A percentile compares a stretch with the other conserved stretches of the same genome.
Evolutionary conservation across 1,140 invertebrate genomes (phyloP).

Genomic region (Papilio dardanus): DNA sequence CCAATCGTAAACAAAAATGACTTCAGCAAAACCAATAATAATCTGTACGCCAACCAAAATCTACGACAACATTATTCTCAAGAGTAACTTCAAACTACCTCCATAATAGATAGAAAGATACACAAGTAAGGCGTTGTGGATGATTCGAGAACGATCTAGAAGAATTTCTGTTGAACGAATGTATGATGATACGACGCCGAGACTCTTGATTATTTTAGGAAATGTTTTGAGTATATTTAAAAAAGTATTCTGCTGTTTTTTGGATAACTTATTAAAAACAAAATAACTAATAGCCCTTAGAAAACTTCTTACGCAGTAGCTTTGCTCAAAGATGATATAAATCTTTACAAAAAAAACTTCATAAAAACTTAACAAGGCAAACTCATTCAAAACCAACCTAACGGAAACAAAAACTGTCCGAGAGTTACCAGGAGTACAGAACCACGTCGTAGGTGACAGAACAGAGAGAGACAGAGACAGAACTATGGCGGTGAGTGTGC

Average conservation of each 20-base stretch:
- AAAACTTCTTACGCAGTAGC: not conserved
- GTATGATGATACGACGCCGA: slow-evolving; percentile 53
- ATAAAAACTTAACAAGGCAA: slow-evolving; percentile 47
- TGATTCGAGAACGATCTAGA: slow-evolving; percentile 71
- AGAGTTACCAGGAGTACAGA: slow-evolving; percentile 48
- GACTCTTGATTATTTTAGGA: slow-evolving; percentile 28
- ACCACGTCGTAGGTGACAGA: slow-evolving; percentile 44
- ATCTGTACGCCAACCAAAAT: slow-evolving; percentile 45
- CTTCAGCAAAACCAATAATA: slow-evolving; percentile 44
- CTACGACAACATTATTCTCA: slow-evolving; percentile 69
- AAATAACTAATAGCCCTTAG: no score
- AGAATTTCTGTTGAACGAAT: slow-evolving; percentile 54
- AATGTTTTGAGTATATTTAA: slow-evolving; percentile 5
- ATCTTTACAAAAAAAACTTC: slow-evolving; percentile 34
- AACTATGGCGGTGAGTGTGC: slow-evolving; percentile 40
- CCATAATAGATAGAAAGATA: slow-evolving; percentile 78
- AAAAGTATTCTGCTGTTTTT: not conserved
- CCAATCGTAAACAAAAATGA: slow-evolving; percentile 45
- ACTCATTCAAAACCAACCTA: slow-evolving; percentile 21
- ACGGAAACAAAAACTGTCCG: not conserved
- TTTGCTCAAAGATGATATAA: slow-evolving; percentile 3
- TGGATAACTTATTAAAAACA: not conserved
- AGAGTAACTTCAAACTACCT: slow-evolving; percentile 73
- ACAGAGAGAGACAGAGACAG: slow-evolving; percentile 51
- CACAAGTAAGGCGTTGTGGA: slow-evolving; percentile 80